Conservation (phyloP, 1,140 invertebrate species). For the Drosophila pandora region DNA sequence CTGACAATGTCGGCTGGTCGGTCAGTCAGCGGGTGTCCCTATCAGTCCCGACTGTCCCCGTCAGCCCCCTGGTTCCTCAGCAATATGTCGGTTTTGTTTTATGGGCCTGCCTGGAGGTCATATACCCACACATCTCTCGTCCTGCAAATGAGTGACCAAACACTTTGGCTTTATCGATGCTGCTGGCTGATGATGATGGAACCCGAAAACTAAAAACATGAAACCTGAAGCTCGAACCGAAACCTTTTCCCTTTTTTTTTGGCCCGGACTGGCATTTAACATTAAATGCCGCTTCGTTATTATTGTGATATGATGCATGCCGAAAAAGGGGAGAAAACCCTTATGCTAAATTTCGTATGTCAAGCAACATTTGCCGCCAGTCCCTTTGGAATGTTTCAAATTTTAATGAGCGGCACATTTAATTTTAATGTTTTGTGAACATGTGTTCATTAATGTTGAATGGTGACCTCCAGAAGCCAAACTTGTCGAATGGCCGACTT, state of each 20-base stretch:
- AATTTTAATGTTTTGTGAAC: constrained; percentile 78
- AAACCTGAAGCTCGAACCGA: constrained; percentile 39
- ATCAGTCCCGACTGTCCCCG: constrained; percentile 4
- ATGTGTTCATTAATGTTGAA: constrained; percentile 74
- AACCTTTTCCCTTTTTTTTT: constrained; percentile 45
- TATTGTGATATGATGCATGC: constrained; percentile 72
- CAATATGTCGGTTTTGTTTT: constrained; percentile 63
- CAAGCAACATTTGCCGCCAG: constrained; percentile 62
- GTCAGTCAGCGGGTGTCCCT: constrained; percentile 50
- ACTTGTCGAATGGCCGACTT: background rate
- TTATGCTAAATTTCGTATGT: constrained; percentile 35
- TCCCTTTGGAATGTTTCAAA: constrained; percentile 62
- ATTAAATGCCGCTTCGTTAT: constrained; percentile 81
- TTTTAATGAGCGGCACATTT: constrained; percentile 78
- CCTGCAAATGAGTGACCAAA: constrained; percentile 65
- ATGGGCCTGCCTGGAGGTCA: constrained; percentile 47
- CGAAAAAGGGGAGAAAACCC: constrained; percentile 15
- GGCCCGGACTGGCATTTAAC: constrained; percentile 54
- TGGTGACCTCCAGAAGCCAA: constrained; percentile 25
- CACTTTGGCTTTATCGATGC: constrained; percentile 63
- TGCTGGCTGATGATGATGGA: constrained; percentile 40
- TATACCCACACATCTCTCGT: constrained; percentile 1
- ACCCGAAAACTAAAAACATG: constrained; percentile 11
- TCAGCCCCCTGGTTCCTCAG: constrained; percentile 8
- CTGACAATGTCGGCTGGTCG: constrained; percentile 25